Evolutionary conservation across 1,140 invertebrate genomes (phyloP).

Genomic region (Lethrus apterus): DNA sequence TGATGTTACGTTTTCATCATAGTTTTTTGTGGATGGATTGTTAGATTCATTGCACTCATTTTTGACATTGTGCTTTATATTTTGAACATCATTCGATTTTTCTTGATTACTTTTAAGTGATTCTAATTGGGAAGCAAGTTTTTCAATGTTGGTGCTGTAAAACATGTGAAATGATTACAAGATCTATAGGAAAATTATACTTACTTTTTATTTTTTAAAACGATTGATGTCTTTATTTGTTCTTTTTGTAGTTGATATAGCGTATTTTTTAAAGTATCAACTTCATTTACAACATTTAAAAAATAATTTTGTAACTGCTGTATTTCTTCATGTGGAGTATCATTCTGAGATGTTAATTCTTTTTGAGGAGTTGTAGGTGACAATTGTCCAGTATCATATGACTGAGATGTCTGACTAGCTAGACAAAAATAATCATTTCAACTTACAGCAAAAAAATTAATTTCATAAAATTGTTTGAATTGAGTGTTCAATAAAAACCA

Average conservation of each 20-base stretch:
- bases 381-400: no score
- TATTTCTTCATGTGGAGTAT: constrained; percentile 23
- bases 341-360: no score
- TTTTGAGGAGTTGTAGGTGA: no score
- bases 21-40: neutral
- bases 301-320: constrained; percentile 20
- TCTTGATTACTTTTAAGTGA: neutral
- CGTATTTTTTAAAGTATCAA: constrained; percentile 20
- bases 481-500: no score
- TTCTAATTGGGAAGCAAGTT: neutral
- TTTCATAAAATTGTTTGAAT: no score
- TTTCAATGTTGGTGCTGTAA: neutral
- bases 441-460: no score
- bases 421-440: no score
- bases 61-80: no score
- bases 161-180: neutral
- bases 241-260: constrained; percentile 15
- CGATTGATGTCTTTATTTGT: constrained; percentile 10
- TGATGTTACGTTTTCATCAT: neutral
- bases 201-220: constrained; percentile 19
- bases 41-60: neutral
- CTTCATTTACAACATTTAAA: constrained; percentile 21
- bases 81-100: no score
- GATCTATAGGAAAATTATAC: neutral
- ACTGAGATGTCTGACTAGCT: no score